Conservation (phyloP, 2,113 vertebrate genomes). For the Ammodytes dubius region DNA sequence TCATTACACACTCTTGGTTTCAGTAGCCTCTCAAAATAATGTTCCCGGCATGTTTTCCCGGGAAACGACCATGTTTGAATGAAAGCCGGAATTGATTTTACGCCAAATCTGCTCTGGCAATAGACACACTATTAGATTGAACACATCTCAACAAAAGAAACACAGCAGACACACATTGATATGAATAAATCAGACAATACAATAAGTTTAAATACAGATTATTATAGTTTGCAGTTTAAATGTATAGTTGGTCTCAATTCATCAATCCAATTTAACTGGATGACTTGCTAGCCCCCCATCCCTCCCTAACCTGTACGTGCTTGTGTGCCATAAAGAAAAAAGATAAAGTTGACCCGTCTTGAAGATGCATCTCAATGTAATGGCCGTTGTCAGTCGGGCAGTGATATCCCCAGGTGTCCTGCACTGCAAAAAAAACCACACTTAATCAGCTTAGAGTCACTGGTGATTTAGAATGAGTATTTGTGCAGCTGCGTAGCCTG, state of each 20-base stretch:
- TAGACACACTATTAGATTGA: neutral
- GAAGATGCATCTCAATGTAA: slow-evolving; percentile 30
- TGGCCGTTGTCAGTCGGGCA: neutral
- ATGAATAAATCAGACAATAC: neutral
- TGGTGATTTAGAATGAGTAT: slow-evolving; percentile 55
- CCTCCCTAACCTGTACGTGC: neutral
- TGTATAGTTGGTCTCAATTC: neutral
- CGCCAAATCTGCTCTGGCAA: neutral
- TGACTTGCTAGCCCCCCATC: neutral
- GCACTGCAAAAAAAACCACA: slow-evolving; percentile 45
- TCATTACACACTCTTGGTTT: too few relatives aligned
- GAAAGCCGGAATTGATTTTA: neutral
- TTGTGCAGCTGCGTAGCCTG: slow-evolving; percentile 67
- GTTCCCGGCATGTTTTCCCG: too few relatives aligned
- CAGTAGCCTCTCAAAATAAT: too few relatives aligned
- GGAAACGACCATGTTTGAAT: too few relatives aligned
- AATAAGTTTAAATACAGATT: neutral
- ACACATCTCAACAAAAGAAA: neutral
- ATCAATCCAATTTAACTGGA: neutral
- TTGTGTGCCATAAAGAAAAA: slow-evolving; percentile 16
- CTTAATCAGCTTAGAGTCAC: slow-evolving; percentile 57
- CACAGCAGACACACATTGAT: too few relatives aligned
- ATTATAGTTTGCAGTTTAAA: neutral
- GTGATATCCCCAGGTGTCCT: slow-evolving; percentile 10
- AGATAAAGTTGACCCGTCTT: slow-evolving; percentile 19